These are phyloP conservation scores for Thereva unica DNA, from an alignment of 2,888 invertebrate genomes.

Conservation along the genomic window DNA sequence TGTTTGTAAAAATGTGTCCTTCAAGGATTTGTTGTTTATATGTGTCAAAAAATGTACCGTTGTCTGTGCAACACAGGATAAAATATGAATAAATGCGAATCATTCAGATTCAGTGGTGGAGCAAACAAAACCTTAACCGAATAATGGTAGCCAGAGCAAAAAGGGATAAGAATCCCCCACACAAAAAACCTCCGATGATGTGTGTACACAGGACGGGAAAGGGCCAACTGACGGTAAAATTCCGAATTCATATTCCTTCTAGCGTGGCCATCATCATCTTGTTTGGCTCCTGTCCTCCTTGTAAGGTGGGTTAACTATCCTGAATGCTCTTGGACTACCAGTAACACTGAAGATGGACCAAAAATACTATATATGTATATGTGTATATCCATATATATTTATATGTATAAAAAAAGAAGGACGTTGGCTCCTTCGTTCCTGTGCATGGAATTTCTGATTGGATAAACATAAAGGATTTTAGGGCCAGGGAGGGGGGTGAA, in stretches of 20 bases:
- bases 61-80: slow-evolving; percentile 34
- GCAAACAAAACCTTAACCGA: slow-evolving; percentile 40
- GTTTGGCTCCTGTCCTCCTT: slow-evolving; percentile 26
- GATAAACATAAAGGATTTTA: slow-evolving; percentile 36
- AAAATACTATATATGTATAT: too few relatives aligned
- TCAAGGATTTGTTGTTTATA: slow-evolving; percentile 27
- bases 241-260: slow-evolving; percentile 36
- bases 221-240: slow-evolving; percentile 39
- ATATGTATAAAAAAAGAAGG: neutral
- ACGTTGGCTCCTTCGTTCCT: slow-evolving; percentile 25
- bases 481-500: slow-evolving; percentile 14
- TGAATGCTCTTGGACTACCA: too few relatives aligned
- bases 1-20: slow-evolving; percentile 15
- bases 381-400: too few relatives aligned
- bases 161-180: slow-evolving; percentile 30
- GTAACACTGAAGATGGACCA: too few relatives aligned
- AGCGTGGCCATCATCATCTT: slow-evolving; percentile 28
- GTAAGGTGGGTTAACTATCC: slow-evolving; percentile 27
- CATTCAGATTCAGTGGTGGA: slow-evolving; percentile 40
- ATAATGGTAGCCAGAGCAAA: slow-evolving; percentile 29
- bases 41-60: slow-evolving; percentile 22
- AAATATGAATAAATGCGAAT: slow-evolving; percentile 42
- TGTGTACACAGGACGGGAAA: slow-evolving; percentile 39
- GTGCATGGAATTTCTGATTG: slow-evolving; percentile 38
- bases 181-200: slow-evolving; percentile 27